These are phyloP conservation scores for Columba janthina DNA, from an alignment of 2,113 vertebrate genomes.

Conservation along the genomic window DNA sequence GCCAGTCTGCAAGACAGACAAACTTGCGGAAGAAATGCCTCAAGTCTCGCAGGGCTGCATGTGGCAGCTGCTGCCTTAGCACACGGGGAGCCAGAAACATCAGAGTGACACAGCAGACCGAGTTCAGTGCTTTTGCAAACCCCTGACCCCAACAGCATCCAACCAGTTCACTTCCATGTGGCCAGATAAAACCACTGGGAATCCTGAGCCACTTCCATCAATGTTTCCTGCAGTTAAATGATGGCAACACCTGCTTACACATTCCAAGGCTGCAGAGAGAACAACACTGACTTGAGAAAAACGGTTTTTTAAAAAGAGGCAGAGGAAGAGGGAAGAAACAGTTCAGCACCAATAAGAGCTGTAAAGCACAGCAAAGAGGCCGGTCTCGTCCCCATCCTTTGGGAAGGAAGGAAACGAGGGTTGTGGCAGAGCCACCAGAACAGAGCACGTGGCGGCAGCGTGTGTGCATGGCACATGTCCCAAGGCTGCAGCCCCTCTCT, in stretches of 20 bases:
- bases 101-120: background rate
- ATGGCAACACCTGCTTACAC: accelerated
- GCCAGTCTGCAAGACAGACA: background rate
- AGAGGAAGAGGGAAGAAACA: background rate
- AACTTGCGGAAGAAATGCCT: background rate
- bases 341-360: background rate
- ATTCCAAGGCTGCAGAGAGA: background rate
- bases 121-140: background rate
- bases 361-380: background rate
- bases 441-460: background rate
- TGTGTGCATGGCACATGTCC: accelerated
- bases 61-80: background rate
- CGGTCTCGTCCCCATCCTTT: background rate
- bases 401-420: background rate
- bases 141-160: background rate
- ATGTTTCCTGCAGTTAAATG: background rate
- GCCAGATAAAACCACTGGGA: background rate
- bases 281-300: background rate
- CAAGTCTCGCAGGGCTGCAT: background rate
- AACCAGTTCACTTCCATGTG: background rate
- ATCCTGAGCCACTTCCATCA: background rate
- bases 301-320: background rate
- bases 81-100: background rate
- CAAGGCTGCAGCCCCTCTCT: background rate
- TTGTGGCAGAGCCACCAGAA: background rate